These are phyloP conservation scores for Ectemnius lituratus DNA, from an alignment of 2,888 invertebrate genomes.

Conservation along the genomic window DNA sequence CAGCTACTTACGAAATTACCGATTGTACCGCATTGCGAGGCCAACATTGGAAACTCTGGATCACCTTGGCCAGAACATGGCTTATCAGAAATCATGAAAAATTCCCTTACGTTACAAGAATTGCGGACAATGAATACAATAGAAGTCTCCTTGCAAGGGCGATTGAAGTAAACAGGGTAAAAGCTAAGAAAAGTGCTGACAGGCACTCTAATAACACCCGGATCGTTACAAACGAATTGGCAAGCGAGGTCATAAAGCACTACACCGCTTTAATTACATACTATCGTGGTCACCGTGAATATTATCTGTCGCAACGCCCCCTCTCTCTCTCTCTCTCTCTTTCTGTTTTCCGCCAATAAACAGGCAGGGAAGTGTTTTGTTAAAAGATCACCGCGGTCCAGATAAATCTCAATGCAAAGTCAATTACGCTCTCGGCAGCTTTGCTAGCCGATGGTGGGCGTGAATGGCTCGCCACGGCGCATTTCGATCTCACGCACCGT, in stretches of 20 bases:
- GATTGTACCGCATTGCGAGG: not conserved
- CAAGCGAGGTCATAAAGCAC: constrained; percentile 30
- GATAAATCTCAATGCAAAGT: constrained; percentile 63
- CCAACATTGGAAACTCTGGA: too few species aligned
- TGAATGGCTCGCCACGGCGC: constrained; percentile 52
- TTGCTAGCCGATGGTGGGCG: constrained; percentile 54
- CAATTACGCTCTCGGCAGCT: constrained; percentile 54
- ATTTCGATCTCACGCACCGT: constrained; percentile 51
- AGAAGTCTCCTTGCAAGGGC: not conserved
- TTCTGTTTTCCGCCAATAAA: constrained; percentile 19
- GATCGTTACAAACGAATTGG: constrained; percentile 26
- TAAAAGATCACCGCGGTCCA: constrained; percentile 51
- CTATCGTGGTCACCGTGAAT: constrained; percentile 32
- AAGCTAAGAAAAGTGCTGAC: constrained; percentile 3
- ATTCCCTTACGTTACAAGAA: not conserved
- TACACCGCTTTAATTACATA: constrained; percentile 51
- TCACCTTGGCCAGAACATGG: not conserved
- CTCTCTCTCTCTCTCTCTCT: not conserved
- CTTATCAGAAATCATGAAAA: not conserved
- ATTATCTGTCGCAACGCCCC: constrained; percentile 34
- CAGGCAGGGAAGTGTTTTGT: constrained; percentile 46
- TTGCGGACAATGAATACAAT: not conserved
- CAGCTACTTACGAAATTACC: not conserved
- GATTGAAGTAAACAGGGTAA: not conserved
- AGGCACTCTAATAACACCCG: constrained; percentile 4